Evolutionary conservation across 2,888 invertebrate species (phyloP), one percentile per base, ranked within the genome.

Genomic region (Dilophus febrilis): DNA sequence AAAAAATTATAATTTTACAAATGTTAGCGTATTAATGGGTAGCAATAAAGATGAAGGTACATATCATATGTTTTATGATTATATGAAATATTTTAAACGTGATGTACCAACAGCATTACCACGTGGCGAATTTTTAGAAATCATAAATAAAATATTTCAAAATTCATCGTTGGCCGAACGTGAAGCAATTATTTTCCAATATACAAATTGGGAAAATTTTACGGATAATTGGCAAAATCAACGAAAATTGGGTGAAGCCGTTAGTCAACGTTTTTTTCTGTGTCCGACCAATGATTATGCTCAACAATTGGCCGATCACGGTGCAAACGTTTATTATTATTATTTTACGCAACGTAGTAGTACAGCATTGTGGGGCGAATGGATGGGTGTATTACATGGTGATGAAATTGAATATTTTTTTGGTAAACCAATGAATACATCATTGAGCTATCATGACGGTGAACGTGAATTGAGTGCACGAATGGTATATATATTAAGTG

Each of bases 331-430:
- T 46, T 88, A 84, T 62, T 88, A 88, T 59, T 87, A 88, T 59
- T 86, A 81, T 57, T 88, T 88, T 59, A 87, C 85, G 40, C 87
- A 88, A 87, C 77, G 86, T 50, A 85, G 86, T 38, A 86, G 85
- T 59, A 82, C 83, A 38, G 90, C 90, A 53, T 72, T 88, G 32
- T 97, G 97, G 97, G 95, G 94, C 19, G 79, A 86, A 56, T 97
- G 97, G 95, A 95, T 95, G 94, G 97, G 97, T 1, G 94, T 94
- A 44, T 79, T 97, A 75, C 97, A 97, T 48, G 97, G 88, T 1
- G 95, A 97, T 56, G 97, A 97, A 65, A 91, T 97, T 56, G 90
- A 90, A 60, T 97, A 92, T 65, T 86, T 94, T 50, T 95, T 97
- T 57, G 97, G 97, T 3, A 86, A 90, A 59, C 95, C 95, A 2